Conservation (phyloP, 2,113 vertebrate species). For the Hippolais icterina region DNA sequence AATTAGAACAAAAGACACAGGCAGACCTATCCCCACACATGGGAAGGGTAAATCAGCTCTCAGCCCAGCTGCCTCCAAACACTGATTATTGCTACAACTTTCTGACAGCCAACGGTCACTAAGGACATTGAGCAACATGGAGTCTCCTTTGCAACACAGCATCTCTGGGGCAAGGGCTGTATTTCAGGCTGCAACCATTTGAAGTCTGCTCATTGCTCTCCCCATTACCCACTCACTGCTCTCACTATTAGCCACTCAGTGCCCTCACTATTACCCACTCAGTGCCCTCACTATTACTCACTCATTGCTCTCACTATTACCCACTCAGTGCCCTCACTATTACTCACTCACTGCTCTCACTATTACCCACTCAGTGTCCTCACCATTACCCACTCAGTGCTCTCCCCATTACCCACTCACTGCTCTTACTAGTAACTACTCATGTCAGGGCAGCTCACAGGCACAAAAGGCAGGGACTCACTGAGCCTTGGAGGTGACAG, state of each 20-base stretch:
- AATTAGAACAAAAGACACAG: not conserved
- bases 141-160: slow-evolving; percentile 4
- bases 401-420: not conserved
- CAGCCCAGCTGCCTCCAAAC: not conserved
- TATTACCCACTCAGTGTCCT: not conserved
- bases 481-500: not conserved
- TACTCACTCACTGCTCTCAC: not conserved
- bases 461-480: not conserved
- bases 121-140: not conserved
- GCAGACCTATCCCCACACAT: not conserved
- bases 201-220: not conserved
- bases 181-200: not conserved
- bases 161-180: not conserved
- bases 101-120: rapidly evolving
- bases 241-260: rapidly evolving
- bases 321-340: rapidly evolving
- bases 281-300: too few relatives aligned
- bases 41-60: not conserved
- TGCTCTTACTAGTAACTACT: not conserved
- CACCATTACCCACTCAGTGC: rapidly evolving
- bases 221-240: not conserved
- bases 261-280: not conserved
- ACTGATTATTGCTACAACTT: not conserved
- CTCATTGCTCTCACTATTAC: too few relatives aligned
- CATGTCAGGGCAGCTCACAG: rapidly evolving